Percentiles rank a stretch among this genome's conserved stretches.
These are phyloP conservation scores for Sarcophaga rosellei DNA, from an alignment of 2,888 invertebrate species.

Conservation along the genomic window DNA sequence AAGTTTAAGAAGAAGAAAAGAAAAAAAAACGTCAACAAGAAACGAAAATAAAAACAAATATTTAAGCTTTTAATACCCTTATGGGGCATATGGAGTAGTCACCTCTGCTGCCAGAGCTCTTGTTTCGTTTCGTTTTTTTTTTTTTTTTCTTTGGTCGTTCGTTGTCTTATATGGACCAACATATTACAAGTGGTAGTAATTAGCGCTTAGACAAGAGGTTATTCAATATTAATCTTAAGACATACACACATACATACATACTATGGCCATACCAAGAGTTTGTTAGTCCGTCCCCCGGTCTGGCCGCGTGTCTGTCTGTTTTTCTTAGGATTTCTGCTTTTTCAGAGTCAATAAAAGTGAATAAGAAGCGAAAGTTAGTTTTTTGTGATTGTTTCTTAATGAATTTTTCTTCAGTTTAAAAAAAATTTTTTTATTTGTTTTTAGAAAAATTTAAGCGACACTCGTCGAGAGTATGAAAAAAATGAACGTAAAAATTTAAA, in stretches of 20 bases:
- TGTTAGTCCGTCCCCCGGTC: background rate
- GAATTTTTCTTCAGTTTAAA: slow-evolving; percentile 45
- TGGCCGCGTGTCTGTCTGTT: background rate
- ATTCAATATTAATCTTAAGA: slow-evolving; percentile 66
- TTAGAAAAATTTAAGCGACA: background rate
- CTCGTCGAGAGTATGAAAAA: background rate
- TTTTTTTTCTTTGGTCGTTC: background rate
- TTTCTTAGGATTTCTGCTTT: background rate
- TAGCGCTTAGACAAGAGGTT: slow-evolving; percentile 67
- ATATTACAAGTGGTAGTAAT: slow-evolving; percentile 65
- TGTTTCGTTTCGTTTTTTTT: background rate
- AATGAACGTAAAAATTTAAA: slow-evolving; percentile 45
- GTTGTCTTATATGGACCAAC: slow-evolving; percentile 43
- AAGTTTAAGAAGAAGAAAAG: too few relatives aligned
- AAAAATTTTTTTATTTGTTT: background rate
- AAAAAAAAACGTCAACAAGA: slow-evolving; percentile 4
- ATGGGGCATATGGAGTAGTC: slow-evolving; percentile 16
- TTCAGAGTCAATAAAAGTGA: slow-evolving; percentile 47
- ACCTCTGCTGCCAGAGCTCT: background rate
- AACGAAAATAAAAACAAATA: slow-evolving; percentile 44
- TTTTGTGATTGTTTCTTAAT: slow-evolving; percentile 35
- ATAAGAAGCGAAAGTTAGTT: slow-evolving; percentile 52
- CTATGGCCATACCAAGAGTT: background rate
- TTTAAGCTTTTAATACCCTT: slow-evolving; percentile 60
- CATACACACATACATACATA: slow-evolving; percentile 27